Conservation (phyloP, 2,888 invertebrate species). For the Trisateles emortualis region DNA sequence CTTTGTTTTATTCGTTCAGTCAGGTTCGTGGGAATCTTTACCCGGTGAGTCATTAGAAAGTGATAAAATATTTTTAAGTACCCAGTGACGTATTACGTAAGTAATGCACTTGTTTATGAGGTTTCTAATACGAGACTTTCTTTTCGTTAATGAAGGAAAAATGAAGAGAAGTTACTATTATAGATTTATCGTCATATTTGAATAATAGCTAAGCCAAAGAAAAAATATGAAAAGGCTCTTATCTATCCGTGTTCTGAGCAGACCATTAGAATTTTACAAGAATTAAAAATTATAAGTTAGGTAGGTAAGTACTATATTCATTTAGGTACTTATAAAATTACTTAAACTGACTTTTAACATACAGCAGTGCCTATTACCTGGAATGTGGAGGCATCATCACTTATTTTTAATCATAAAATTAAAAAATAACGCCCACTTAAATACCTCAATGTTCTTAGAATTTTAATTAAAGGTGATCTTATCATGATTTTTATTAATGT, state of each 20-base stretch:
- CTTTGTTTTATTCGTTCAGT: constrained; percentile 33
- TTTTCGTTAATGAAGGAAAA: constrained; percentile 15
- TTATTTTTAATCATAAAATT: neutral
- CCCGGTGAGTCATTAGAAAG: constrained; percentile 55
- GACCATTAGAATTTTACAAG: too few relatives aligned
- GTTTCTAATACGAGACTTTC: constrained; percentile 38
- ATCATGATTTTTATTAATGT: constrained; percentile 4
- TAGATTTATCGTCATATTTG: too few relatives aligned
- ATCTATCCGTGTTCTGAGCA: too few relatives aligned
- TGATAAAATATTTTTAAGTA: constrained; percentile 54
- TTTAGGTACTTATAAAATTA: too few relatives aligned
- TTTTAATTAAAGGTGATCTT: constrained; percentile 5
- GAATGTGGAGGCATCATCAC: neutral
- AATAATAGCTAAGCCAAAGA: too few relatives aligned
- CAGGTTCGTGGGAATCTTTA: constrained; percentile 51
- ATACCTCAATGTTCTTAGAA: neutral
- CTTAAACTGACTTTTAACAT: too few relatives aligned
- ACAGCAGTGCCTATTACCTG: neutral
- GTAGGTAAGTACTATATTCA: too few relatives aligned
- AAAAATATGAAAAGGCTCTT: too few relatives aligned
- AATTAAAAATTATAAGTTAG: too few relatives aligned
- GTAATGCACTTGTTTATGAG: constrained; percentile 38
- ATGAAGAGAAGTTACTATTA: neutral
- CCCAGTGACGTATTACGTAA: constrained; percentile 39
- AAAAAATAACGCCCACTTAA: neutral